These are phyloP conservation scores for Hemibagrus guttatus DNA, from an alignment of 2,797 vertebrate species.

Conservation along the genomic window DNA sequence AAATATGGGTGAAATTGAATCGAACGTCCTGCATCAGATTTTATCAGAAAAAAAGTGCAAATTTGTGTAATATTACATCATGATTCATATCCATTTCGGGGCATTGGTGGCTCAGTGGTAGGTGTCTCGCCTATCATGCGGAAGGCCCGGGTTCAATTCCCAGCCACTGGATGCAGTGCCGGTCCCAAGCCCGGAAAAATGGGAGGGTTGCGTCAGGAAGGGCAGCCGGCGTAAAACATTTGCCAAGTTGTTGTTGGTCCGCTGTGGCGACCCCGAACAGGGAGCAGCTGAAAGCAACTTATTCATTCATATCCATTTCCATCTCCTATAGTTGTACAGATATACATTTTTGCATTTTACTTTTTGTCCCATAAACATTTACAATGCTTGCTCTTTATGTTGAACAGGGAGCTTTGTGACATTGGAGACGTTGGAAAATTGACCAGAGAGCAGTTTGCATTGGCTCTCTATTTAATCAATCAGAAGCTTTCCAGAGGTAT, in stretches of 20 bases:
- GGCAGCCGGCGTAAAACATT: no score
- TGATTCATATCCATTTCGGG: neutral
- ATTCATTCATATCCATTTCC: neutral
- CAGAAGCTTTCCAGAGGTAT: constrained; percentile 89
- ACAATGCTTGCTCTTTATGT: constrained; percentile 33
- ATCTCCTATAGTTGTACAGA: neutral
- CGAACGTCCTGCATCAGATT: neutral
- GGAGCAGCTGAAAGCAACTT: no score
- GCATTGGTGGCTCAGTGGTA: no score
- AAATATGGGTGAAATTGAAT: neutral
- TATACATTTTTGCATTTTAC: constrained; percentile 45
- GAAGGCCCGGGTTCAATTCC: no score
- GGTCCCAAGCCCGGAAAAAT: no score
- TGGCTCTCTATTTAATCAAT: constrained; percentile 96
- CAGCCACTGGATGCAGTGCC: no score
- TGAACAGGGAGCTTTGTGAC: constrained; percentile 92
- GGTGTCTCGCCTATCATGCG: no score
- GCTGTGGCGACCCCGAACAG: no score
- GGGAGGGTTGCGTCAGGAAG: no score
- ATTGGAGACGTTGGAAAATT: constrained; percentile 92
- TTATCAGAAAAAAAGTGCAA: neutral
- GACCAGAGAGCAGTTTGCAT: constrained; percentile 93
- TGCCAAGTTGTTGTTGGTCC: no score
- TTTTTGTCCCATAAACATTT: neutral
- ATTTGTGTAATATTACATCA: neutral